Conservation (phyloP, 1,140 invertebrate species). For the Armadillidium nasatum region DNA sequence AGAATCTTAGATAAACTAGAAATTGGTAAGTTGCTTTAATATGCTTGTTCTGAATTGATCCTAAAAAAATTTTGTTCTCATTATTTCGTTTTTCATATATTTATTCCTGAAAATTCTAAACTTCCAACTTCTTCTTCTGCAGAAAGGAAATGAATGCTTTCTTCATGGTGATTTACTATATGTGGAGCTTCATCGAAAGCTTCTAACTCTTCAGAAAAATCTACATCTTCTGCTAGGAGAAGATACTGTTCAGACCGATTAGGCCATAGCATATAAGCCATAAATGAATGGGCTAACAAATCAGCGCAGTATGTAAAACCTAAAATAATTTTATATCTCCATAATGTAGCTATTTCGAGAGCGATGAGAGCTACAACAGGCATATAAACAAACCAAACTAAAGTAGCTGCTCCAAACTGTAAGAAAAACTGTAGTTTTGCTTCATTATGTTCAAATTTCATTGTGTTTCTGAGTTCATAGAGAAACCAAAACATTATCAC, state of each 20-base stretch:
- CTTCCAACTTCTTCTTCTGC: neutral
- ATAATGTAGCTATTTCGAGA: constrained; percentile 85
- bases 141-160: neutral
- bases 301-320: constrained; percentile 91
- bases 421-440: constrained; percentile 86
- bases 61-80: too few relatives aligned
- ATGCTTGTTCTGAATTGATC: too few relatives aligned
- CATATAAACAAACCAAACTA: constrained; percentile 97
- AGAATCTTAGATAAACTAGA: too few relatives aligned
- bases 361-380: constrained; percentile 90
- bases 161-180: constrained; percentile 39
- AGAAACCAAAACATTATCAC: constrained; percentile 94
- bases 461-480: constrained; percentile 82
- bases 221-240: constrained; percentile 62
- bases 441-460: constrained; percentile 85
- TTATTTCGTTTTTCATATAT: neutral
- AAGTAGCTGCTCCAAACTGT: constrained; percentile 92
- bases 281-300: constrained; percentile 86
- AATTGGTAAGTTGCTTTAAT: too few relatives aligned
- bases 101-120: neutral
- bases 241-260: constrained; percentile 85
- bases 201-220: constrained; percentile 74
- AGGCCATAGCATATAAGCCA: constrained; percentile 90
- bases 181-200: constrained; percentile 84
- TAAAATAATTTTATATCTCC: constrained; percentile 89